Evolutionary conservation across 1,140 invertebrate genomes (phyloP).

Genomic region (Cotesia glomerata): DNA sequence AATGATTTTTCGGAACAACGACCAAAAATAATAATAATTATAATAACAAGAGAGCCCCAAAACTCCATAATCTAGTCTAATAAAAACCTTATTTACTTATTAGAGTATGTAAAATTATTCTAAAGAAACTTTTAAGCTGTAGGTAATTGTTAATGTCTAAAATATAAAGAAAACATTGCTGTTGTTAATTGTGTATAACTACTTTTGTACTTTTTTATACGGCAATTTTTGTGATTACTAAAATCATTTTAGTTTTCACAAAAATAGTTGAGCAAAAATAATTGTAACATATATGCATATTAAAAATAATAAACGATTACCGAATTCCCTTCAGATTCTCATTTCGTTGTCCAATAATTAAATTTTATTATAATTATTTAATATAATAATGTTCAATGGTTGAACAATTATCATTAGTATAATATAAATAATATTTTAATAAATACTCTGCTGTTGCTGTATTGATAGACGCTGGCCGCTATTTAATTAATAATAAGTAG

Average conservation of each 20-base stretch:
- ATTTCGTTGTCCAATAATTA: slow-evolving; percentile 16
- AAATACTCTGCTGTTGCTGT: slow-evolving; percentile 31
- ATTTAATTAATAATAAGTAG: background rate
- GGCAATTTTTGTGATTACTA: slow-evolving; percentile 14
- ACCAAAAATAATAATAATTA: background rate
- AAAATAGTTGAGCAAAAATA: slow-evolving; percentile 6
- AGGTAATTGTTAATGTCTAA: background rate
- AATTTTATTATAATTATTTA: background rate
- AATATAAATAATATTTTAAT: background rate
- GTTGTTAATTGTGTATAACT: slow-evolving; percentile 1
- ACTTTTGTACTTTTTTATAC: slow-evolving; percentile 27
- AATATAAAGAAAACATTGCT: background rate
- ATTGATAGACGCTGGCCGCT: background rate
- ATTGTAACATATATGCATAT: background rate
- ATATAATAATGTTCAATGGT: background rate
- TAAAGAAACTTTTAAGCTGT: too few relatives aligned
- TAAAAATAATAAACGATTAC: slow-evolving; percentile 14
- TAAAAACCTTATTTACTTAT: background rate
- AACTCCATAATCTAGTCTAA: background rate
- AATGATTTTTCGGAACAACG: too few relatives aligned
- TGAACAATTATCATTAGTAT: background rate
- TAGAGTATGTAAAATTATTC: too few relatives aligned
- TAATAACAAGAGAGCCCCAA: background rate
- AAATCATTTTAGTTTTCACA: background rate
- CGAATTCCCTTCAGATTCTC: slow-evolving; percentile 16